Evolutionary conservation across 2,888 invertebrate species (phyloP), one percentile per base, ranked within the genome.

Genomic region (Callinectes sapidus): DNA sequence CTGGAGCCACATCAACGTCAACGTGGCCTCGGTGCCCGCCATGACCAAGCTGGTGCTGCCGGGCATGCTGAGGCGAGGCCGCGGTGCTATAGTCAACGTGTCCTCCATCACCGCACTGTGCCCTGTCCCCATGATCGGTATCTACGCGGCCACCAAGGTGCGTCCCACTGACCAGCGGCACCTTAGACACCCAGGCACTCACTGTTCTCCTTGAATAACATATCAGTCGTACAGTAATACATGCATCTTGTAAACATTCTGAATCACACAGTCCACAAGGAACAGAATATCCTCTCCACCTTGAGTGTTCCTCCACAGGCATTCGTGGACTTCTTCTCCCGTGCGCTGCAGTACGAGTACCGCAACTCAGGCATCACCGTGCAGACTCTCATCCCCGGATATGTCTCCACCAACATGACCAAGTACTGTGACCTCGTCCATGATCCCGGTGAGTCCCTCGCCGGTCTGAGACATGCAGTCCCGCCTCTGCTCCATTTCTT

Each of bases 81-180:
- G 95, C 95, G 96, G 96, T 39, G 96, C 96, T 0, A 95, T 96
- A 54, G 95, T 96, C 23, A 96, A 96, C 93, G 95, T 96, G 35
- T 95, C 96, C 13, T 96, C 96, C 14, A 96, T 96, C 18, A 95
- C 96, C 0, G 95, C 93, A 95, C 95, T 32, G 95, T 95, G n/a
- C 66, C 96, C 96, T 8, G 95, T 96, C 1, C 96, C 96, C 18
- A 95, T 96, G 94, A 95, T 96, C 95, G 95, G 96, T 66, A 96
- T 96, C 10, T 96, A 96, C 95, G 95, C 96, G 1, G 96, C 96
- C 2, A 96, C 96, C 2, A 96, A 96, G 95, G 96, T 95, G 66
- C 89, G 91, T 86, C 8, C 48, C 48, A 5, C 8, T 48, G 13
- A 28, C 35, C 6, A 6, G 39, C 18, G 32, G 18, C 35, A 14